These are phyloP conservation scores for Trididemnum miniatum DNA, from an alignment of 23 tunicate genomes.

Conservation along the genomic window DNA sequence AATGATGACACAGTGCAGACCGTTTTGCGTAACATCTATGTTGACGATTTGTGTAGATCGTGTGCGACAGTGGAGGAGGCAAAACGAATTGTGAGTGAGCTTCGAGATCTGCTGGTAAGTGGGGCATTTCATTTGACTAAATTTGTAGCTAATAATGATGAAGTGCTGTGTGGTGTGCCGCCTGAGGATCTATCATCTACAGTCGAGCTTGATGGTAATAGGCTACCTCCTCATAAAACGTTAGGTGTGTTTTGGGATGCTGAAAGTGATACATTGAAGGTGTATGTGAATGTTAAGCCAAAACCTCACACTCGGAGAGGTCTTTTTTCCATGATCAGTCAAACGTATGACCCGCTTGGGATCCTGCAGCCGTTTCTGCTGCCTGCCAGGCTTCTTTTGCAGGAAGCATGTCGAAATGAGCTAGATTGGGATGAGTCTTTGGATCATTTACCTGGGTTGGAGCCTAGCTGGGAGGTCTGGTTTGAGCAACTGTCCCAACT, in stretches of 20 bases:
- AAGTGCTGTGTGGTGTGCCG: background rate
- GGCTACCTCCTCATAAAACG: background rate
- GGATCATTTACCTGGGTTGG: background rate
- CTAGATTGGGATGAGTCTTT: background rate
- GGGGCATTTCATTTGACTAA: background rate
- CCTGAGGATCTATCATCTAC: background rate
- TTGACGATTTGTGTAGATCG: background rate
- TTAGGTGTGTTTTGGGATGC: background rate
- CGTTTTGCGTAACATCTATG: background rate
- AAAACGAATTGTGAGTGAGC: background rate
- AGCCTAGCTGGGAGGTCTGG: background rate
- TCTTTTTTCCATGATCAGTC: background rate
- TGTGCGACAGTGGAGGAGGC: background rate
- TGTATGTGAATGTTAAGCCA: background rate
- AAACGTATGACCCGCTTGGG: background rate
- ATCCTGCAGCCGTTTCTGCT: background rate
- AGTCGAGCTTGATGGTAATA: background rate
- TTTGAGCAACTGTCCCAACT: background rate
- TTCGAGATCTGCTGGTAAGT: background rate
- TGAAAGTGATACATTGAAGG: background rate
- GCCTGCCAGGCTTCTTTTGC: background rate
- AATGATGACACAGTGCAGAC: background rate
- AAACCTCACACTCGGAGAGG: background rate
- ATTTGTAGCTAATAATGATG: background rate
- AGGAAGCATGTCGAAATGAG: background rate